Base-by-base conservation (phyloP, 2,888 invertebrate species). In the Melinaea menophilus region DNA sequence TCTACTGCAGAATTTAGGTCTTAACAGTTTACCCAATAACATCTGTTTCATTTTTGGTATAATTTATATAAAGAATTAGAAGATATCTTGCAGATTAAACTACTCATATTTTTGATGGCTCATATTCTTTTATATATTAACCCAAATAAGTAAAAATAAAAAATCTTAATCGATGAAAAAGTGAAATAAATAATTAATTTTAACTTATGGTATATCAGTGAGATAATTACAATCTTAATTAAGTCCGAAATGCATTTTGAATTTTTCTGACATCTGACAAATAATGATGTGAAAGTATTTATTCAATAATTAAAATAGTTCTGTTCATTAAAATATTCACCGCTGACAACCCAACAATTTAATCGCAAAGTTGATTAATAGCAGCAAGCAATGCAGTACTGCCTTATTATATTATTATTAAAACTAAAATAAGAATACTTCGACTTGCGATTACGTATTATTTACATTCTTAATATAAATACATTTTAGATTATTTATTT, bases 321-420 rank as follows among this genome's bases (percentile, higher is more conserved):
- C n/a, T 34, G 35, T 31, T 12, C 9, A 55, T 9, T 55, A 34
- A 35, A 55, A 55, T 41, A 41, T 41, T 41, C 41, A 41, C 41
- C 41, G 41, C 41, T 41, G 41, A 41, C 41, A 41, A 41, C 9
- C 41, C 37, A 33, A 55, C 31, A 31, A 56, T 63, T n/a, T 12
- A 34, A 62, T 55, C 35, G 47, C 47, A 9, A 3, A 9, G 3
- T 7, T 45, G 34, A 59, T 59, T 41, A 57, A 35, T 55, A 22
- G 45, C 46, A 33, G 22, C 56, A 57, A 2, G 59, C 55, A 60
- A 65, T 41, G 58, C 45, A 65, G 58, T 65, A 58, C 58, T 48
- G 51, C 48, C 60, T 63, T 41, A 66, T 63, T 55, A 61, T 59
- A 65, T 55, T 55, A 62, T 47, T 59, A 60, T 59, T 56, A 63